phyloP scores from a whole-genome alignment of 2,888 invertebrate genomes.

The Synergus gifuensis region DNA sequence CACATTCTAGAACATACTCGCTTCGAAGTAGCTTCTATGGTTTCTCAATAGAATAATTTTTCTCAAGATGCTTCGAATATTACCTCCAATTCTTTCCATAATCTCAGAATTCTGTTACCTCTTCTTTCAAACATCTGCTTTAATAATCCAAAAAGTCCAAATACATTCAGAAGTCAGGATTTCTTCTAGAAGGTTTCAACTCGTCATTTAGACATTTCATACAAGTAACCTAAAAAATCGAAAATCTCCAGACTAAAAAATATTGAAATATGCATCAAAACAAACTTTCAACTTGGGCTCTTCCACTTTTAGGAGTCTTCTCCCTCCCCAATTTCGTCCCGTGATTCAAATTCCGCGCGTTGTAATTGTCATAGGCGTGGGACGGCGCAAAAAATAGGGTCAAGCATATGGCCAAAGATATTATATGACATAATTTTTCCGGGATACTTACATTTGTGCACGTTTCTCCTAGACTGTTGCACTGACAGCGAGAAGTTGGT shows the following conservation, averaged over 20 bases:
- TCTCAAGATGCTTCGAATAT: neutral
- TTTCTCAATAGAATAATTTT: neutral
- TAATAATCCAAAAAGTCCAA: neutral
- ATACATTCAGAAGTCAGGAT: neutral
- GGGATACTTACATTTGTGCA: conserved; percentile 3
- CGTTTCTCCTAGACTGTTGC: conserved; percentile 7
- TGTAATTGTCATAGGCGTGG: neutral
- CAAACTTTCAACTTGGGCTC: neutral
- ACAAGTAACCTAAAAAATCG: too few species aligned
- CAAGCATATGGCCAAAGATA: neutral
- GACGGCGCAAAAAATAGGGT: neutral
- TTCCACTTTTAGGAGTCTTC: neutral
- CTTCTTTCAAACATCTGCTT: neutral
- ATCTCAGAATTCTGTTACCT: neutral
- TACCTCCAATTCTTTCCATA: too few species aligned
- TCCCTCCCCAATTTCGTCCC: neutral
- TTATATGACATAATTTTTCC: neutral
- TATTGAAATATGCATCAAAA: neutral
- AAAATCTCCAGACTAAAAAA: neutral
- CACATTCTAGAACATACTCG: conserved; percentile 48
- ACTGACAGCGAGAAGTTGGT: conserved; percentile 10
- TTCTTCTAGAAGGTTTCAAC: neutral
- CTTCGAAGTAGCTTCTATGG: neutral
- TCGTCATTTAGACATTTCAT: too few species aligned
- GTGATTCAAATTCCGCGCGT: conserved; percentile 1